Percentiles rank a stretch among this genome's conserved stretches.
These are phyloP conservation scores for Semotilus atromaculatus DNA, from an alignment of 2,797 vertebrate genomes.

Conservation along the genomic window DNA sequence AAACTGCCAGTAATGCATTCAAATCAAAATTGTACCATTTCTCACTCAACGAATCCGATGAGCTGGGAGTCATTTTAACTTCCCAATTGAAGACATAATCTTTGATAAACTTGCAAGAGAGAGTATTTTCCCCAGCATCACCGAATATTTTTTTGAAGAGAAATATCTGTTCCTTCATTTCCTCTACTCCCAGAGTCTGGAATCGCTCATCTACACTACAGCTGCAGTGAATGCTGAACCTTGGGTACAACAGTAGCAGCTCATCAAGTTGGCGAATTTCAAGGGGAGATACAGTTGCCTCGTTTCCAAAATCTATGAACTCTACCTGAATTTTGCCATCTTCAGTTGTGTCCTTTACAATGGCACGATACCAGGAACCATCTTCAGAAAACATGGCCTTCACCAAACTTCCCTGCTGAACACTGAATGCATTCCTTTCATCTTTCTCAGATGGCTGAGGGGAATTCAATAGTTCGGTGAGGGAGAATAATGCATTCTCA, in stretches of 20 bases:
- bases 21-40: slow-evolving; percentile 14
- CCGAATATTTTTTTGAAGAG: slow-evolving; percentile 72
- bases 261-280: slow-evolving; percentile 69
- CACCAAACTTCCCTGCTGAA: slow-evolving; percentile 76
- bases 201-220: slow-evolving; percentile 61
- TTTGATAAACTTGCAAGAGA: slow-evolving; percentile 78
- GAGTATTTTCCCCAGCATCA: slow-evolving; percentile 62
- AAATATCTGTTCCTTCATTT: slow-evolving; percentile 61
- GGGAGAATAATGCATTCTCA: slow-evolving; percentile 68
- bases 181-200: slow-evolving; percentile 54
- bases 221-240: slow-evolving; percentile 76
- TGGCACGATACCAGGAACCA: slow-evolving; percentile 79
- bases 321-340: slow-evolving; percentile 67
- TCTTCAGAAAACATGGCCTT: slow-evolving; percentile 80
- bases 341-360: slow-evolving; percentile 67
- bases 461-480: slow-evolving; percentile 76
- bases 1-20: background rate
- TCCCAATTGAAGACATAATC: slow-evolving; percentile 76
- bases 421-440: slow-evolving; percentile 54
- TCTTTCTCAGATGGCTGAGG: slow-evolving; percentile 41
- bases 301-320: slow-evolving; percentile 86
- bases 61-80: slow-evolving; percentile 65
- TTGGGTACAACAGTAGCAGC: slow-evolving; percentile 65
- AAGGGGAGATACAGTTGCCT: slow-evolving; percentile 66
- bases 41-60: slow-evolving; percentile 39